Evolutionary conservation across 2,888 invertebrate genomes (phyloP).

Genomic region (Steinernema carpocapsae): DNA sequence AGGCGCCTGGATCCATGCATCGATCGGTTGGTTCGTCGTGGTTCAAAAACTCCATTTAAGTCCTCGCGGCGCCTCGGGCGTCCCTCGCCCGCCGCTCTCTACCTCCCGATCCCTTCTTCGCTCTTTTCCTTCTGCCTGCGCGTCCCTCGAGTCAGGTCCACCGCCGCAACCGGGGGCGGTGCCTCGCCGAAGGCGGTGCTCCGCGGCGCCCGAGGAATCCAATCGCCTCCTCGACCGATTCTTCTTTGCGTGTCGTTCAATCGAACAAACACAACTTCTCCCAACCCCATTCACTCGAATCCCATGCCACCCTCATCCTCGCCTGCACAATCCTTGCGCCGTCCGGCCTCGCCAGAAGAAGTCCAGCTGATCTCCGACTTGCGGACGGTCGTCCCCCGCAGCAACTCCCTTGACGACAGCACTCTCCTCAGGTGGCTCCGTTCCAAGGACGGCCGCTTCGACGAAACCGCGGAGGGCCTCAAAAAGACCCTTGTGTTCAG

Average conservation of each 20-base stretch:
- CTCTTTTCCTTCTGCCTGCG: conserved; percentile 6
- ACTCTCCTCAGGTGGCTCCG: conserved; percentile 56
- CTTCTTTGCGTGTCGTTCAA: conserved; percentile 21
- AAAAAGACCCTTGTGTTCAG: conserved; percentile 65
- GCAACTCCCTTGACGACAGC: conserved; percentile 43
- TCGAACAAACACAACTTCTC: conserved; percentile 5
- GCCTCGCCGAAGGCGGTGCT: conserved; percentile 15
- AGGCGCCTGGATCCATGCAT: conserved; percentile 5
- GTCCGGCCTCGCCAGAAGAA: conserved; percentile 40
- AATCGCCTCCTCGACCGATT: conserved; percentile 7
- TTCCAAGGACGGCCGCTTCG: conserved; percentile 56
- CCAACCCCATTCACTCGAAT: background rate
- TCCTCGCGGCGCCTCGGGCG: background rate
- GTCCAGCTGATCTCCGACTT: conserved; percentile 43
- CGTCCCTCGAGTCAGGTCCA: background rate
- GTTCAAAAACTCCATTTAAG: background rate
- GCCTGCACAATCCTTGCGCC: conserved; percentile 1
- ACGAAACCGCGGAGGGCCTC: conserved; percentile 63
- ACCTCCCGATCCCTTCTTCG: background rate
- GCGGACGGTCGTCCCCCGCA: conserved; percentile 40
- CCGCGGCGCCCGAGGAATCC: background rate
- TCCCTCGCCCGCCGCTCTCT: conserved; percentile 6
- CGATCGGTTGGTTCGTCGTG: conserved; percentile 19
- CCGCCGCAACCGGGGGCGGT: background rate
- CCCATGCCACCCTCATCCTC: conserved; percentile 28